Percentiles rank a stretch among this genome's conserved stretches.
Conservation (phyloP, 2,888 invertebrate genomes). For the Steinernema carpocapsae region DNA sequence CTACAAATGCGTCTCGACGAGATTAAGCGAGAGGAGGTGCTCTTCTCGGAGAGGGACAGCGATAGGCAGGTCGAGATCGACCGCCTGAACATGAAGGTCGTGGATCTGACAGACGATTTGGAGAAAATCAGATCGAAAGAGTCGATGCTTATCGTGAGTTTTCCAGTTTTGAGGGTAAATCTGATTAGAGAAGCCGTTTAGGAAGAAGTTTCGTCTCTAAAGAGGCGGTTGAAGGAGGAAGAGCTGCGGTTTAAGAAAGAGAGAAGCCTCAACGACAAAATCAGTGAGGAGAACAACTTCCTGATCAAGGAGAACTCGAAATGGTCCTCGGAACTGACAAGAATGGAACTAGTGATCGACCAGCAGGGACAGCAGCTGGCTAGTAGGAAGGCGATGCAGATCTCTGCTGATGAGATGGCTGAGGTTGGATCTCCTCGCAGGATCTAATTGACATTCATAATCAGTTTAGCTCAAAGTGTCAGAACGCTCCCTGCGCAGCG, state of each 20-base stretch:
- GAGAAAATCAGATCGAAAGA: conserved; percentile 33
- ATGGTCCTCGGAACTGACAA: conserved; percentile 40
- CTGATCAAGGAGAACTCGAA: conserved; percentile 46
- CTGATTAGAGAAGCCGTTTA: conserved; percentile 27
- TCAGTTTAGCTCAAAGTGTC: conserved; percentile 22
- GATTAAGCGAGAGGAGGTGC: conserved; percentile 24
- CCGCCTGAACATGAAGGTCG: conserved; percentile 14
- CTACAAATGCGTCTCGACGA: conserved; percentile 34
- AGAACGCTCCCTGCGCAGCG: conserved; percentile 39
- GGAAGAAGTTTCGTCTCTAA: conserved; percentile 44
- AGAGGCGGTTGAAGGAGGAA: conserved; percentile 45
- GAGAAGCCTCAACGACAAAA: conserved; percentile 35
- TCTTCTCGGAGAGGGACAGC: conserved; percentile 31
- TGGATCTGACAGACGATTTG: conserved; percentile 31
- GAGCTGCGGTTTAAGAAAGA: conserved; percentile 39
- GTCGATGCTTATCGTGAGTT: conserved; percentile 24
- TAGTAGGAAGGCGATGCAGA: conserved; percentile 13
- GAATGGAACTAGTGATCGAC: conserved; percentile 41
- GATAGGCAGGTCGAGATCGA: conserved; percentile 30
- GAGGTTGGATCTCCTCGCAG: neutral
- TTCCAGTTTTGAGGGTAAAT: neutral
- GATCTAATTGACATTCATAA: too few species aligned
- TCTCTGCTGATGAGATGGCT: neutral
- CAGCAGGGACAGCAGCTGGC: conserved; percentile 45
- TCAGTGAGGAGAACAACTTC: conserved; percentile 39